A percentile compares a stretch with the other conserved stretches of the same genome.
These are phyloP conservation scores for Panopea generosa DNA, from an alignment of 2,888 invertebrate genomes.

Conservation along the genomic window DNA sequence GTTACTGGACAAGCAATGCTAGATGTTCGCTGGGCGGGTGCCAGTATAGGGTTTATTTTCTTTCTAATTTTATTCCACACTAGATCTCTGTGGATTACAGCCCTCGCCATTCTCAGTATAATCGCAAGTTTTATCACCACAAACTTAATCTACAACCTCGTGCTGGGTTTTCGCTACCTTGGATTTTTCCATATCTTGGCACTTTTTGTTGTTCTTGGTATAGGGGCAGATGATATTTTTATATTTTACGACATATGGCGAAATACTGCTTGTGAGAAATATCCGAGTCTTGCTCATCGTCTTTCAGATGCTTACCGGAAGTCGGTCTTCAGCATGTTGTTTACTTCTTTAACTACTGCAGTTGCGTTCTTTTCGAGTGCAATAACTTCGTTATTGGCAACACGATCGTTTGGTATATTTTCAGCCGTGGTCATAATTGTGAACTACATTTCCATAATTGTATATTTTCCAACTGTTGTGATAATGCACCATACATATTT, in stretches of 20 bases:
- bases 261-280: slow-evolving; percentile 44
- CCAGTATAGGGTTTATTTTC: slow-evolving; percentile 69
- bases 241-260: slow-evolving; percentile 74
- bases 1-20: slow-evolving; percentile 55
- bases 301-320: slow-evolving; percentile 68
- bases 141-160: slow-evolving; percentile 69
- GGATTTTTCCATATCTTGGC: slow-evolving; percentile 72
- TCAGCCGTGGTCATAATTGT: slow-evolving; percentile 68
- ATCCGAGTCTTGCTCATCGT: slow-evolving; percentile 65
- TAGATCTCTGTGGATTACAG: slow-evolving; percentile 67
- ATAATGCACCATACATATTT: slow-evolving; percentile 66
- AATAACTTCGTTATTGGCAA: slow-evolving; percentile 71
- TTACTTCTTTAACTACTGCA: slow-evolving; percentile 73
- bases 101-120: slow-evolving; percentile 65
- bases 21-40: slow-evolving; percentile 64
- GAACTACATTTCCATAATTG: slow-evolving; percentile 72
- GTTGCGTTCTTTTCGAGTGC: slow-evolving; percentile 72
- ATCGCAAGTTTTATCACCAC: slow-evolving; percentile 69
- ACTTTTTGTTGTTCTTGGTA: slow-evolving; percentile 63
- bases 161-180: slow-evolving; percentile 66
- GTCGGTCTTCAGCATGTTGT: slow-evolving; percentile 67
- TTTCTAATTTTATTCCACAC: slow-evolving; percentile 69
- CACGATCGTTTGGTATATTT: slow-evolving; percentile 75
- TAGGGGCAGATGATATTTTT: slow-evolving; percentile 47
- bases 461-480: slow-evolving; percentile 69